Evolutionary conservation across 1,140 invertebrate genomes (phyloP).

Genomic region (Drosophila murphyi): DNA sequence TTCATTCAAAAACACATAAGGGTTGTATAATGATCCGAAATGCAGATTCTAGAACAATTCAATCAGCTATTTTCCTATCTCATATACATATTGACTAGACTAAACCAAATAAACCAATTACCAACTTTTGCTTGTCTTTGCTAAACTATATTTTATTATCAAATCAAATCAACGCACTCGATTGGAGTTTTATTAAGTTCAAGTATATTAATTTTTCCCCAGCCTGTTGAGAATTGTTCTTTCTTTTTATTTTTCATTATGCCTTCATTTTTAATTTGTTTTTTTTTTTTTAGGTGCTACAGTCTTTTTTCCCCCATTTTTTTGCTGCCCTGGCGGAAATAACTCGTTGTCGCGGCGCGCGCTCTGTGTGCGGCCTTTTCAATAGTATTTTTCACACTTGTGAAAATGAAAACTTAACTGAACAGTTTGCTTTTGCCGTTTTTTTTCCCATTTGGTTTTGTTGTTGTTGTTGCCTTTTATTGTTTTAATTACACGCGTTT

Average conservation of each 20-base stretch:
- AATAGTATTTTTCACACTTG: slow-evolving; percentile 81
- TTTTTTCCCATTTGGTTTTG: slow-evolving; percentile 22
- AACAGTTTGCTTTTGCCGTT: slow-evolving; percentile 61
- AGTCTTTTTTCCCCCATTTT: slow-evolving; percentile 10
- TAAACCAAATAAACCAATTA: too few relatives aligned
- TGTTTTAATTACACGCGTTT: slow-evolving; percentile 82
- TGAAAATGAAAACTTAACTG: slow-evolving; percentile 82
- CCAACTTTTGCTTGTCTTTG: too few relatives aligned
- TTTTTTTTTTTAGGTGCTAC: background rate
- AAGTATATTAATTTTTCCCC: background rate
- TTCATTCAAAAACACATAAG: background rate
- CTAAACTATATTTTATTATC: too few relatives aligned
- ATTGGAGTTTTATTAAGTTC: background rate
- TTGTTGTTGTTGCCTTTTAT: slow-evolving; percentile 64
- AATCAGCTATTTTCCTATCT: too few relatives aligned
- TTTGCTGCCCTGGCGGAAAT: slow-evolving; percentile 61
- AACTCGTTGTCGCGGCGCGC: slow-evolving; percentile 63
- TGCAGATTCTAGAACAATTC: too few relatives aligned
- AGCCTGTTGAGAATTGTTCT: background rate
- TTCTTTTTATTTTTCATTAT: background rate
- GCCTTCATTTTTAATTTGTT: background rate
- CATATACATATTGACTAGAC: too few relatives aligned
- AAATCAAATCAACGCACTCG: too few relatives aligned
- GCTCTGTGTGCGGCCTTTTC: slow-evolving; percentile 68
- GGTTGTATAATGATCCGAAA: too few relatives aligned